Percentiles rank a stretch among this genome's conserved stretches.
Conservation (phyloP, 64 coral and sea anemone genomes). For the Exaiptasia diaphana region DNA sequence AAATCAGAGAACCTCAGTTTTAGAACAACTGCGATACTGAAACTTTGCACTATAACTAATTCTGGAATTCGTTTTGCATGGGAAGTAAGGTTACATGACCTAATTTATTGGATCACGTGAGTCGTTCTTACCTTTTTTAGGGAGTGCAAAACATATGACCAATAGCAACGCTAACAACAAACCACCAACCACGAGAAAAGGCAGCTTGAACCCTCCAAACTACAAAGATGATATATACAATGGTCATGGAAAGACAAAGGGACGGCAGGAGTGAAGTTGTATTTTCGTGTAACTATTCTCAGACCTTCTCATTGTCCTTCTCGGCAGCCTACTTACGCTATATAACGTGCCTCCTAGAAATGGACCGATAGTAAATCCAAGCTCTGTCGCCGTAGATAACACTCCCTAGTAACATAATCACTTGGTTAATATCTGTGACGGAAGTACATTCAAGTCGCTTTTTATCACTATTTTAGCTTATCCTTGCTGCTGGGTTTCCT, state of each 20-base stretch:
- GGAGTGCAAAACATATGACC: background rate
- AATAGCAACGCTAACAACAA: background rate
- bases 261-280: background rate
- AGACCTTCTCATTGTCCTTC: too few relatives aligned
- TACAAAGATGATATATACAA: background rate
- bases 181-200: background rate
- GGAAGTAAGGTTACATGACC: background rate
- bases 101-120: background rate
- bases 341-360: background rate
- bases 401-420: conserved; percentile 4
- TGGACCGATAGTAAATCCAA: conserved; percentile 1
- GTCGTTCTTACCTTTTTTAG: conserved; percentile 16
- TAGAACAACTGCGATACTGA: background rate
- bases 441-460: too few relatives aligned
- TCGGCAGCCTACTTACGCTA: conserved; percentile 2
- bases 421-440: too few relatives aligned
- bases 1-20: background rate
- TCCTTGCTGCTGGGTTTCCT: too few relatives aligned
- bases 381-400: background rate
- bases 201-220: conserved; percentile 15
- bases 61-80: background rate
- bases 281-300: background rate
- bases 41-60: background rate
- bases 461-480: too few relatives aligned
- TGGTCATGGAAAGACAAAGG: background rate